Evolutionary conservation across 30 jellyfish, hydroid and myxozoan species (phyloP).

Genomic region (Haliclystus octoradiatus): DNA sequence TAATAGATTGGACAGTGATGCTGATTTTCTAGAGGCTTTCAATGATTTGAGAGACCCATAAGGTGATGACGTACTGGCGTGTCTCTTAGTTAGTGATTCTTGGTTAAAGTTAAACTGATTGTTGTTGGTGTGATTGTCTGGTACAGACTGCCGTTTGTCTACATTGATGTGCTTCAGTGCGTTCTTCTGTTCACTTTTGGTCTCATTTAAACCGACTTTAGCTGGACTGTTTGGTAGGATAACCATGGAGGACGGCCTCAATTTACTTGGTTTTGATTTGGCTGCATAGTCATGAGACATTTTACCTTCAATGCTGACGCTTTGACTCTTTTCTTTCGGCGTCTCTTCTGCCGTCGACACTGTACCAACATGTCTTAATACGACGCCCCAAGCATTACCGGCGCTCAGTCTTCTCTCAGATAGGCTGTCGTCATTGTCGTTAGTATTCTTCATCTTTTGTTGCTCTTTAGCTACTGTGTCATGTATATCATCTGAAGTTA

Average conservation of each 20-base stretch:
- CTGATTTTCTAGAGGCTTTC: neutral
- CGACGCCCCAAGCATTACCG: conserved; percentile 55
- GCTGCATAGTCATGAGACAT: neutral
- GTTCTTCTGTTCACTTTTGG: neutral
- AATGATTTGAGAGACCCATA: neutral
- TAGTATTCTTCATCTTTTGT: no score
- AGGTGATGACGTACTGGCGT: neutral
- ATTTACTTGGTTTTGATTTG: neutral
- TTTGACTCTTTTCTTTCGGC: neutral
- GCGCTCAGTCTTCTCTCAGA: conserved; percentile 40
- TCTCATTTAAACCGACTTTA: neutral
- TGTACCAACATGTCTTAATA: conserved; percentile 22
- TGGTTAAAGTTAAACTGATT: no score
- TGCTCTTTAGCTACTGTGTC: neutral
- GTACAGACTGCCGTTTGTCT: neutral
- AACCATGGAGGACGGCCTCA: neutral
- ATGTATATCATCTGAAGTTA: neutral
- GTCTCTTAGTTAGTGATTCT: neutral
- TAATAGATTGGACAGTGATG: neutral
- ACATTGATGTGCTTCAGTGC: neutral
- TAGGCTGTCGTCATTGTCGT: neutral
- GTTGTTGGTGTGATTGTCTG: neutral
- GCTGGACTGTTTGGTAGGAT: neutral
- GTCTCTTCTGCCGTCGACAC: neutral
- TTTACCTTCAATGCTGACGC: neutral